Evolutionary conservation across 1,140 invertebrate species (phyloP), one percentile per base, ranked within the genome.

Genomic region (Araneus ventricosus): DNA sequence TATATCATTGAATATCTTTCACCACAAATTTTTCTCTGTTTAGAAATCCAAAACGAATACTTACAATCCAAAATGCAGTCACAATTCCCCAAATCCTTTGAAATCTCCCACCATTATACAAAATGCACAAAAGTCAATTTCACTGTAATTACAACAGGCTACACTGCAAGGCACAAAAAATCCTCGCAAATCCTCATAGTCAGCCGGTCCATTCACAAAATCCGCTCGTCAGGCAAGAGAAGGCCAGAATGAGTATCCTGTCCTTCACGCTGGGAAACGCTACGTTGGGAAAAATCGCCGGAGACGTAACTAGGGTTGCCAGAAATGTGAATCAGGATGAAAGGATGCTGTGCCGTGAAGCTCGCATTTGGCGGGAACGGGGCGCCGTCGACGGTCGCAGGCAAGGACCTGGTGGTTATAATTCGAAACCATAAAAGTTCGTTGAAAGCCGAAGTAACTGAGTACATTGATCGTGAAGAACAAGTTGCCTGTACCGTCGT

Each of bases 371-470:
- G 70, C 70, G 70, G 30, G 27, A 75, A 75, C 30, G 70, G 30
- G 70, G 27, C 17, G 2, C 30, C 6, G 70, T 34, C 70, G 70
- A 37, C 70, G 34, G 70, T 75, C 70, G 70, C 70, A 75, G 27
- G 70, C 30, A 37, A 34, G 17, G 10, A 67, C 63, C 10, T 2
- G 27, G 63, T 17, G 70, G 30, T 27, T 75, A 75, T 34, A 34
- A 75, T 75, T 75, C 70, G 70, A 75, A 75, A 75, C 70, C 70
- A 75, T 75, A 75, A 34, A 75, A 75, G 70, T 75, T 75, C 30
- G 27, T 10, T 37, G 30, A 37, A 75, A 63, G 59, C 45, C 45
- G 14, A 52, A 52, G 45, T 52, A 52, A 67, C 63, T n/a, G 63
- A 67, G 24, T 20, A 52, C 70, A 75, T 75, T 75, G 70, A 75